These are phyloP conservation scores for Nemotelus nigrinus DNA, from an alignment of 2,888 invertebrate species.

Conservation along the genomic window DNA sequence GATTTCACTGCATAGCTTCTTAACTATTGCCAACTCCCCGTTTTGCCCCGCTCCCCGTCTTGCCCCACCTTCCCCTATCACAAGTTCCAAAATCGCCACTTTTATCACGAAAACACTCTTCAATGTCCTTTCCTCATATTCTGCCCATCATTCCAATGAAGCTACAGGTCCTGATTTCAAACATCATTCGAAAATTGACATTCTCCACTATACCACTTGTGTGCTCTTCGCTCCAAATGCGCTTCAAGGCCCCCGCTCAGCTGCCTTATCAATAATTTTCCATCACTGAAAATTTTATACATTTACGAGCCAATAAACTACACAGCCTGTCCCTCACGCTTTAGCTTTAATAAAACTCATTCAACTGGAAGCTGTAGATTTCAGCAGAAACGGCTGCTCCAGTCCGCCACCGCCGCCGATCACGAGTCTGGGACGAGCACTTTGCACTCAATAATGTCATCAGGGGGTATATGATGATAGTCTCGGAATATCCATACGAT, in stretches of 20 bases:
- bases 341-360: constrained; percentile 48
- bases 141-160: too few species aligned
- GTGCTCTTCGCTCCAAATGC: neutral
- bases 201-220: neutral
- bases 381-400: neutral
- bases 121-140: too few species aligned
- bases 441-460: constrained; percentile 35
- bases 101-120: too few species aligned
- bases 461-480: constrained; percentile 1
- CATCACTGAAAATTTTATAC: constrained; percentile 42
- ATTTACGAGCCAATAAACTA: constrained; percentile 46
- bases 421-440: neutral
- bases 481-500: neutral
- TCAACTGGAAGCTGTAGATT: constrained; percentile 14
- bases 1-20: too few species aligned
- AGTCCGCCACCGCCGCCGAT: neutral
- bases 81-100: too few species aligned
- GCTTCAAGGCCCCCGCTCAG: neutral
- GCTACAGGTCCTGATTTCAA: too few species aligned
- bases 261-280: constrained; percentile 47
- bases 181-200: too few species aligned
- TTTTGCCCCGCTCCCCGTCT: too few species aligned
- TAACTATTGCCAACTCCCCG: too few species aligned
- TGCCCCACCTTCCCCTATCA: too few species aligned
- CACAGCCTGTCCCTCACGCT: constrained; percentile 18